Evolutionary conservation across 2,888 invertebrate genomes (phyloP), one percentile per base, ranked within the genome.

Genomic region (Anoplius nigerrimus): DNA sequence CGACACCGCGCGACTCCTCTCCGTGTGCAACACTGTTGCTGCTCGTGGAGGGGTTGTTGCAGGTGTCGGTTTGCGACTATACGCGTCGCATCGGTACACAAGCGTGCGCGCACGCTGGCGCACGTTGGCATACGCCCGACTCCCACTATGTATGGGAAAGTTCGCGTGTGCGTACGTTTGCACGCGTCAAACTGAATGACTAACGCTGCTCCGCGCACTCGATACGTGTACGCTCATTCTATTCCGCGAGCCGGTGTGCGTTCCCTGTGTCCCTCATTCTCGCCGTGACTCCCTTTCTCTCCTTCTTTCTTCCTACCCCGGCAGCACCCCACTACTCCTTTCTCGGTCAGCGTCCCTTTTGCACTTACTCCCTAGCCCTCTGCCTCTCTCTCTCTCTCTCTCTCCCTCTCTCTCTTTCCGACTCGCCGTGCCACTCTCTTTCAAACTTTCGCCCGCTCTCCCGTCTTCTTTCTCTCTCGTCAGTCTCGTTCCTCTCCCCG

Each of bases 21-120:
- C 66, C 69, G 61, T 66, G 75, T 75, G 80, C 69, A 75, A 74
- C 48, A 79, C 82, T 79, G 82, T 83, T 82, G 81, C 82, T n/a
- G 75, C 79, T 72, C 71, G 69, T 48, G 48, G 51, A 43, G 68
- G 61, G 67, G 20, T 73, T 66, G 64, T 54, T 56, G 43, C 45
- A 27, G 53, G 51, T 65, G 62, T 60, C n/a, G 51, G 18, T 34
- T 42, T 34, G 34, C 43, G 62, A 57, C 18, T 48, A 52, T 48
- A 52, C 51, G 48, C 55, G 52, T 34, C 45, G 58, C 24, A n/a
- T n/a, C n/a, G n/a, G n/a, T n/a, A n/a, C n/a, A n/a, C n/a, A 43
- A 51, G 53, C 24, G 56, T 27, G 53, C 45, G 55, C 22, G 55
- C 46, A 48, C 34, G 52, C 52, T 69, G n/a, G 48, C 57, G 61